Base-by-base conservation (phyloP, 2,113 vertebrate species). In the Spizaetus ornatus region DNA sequence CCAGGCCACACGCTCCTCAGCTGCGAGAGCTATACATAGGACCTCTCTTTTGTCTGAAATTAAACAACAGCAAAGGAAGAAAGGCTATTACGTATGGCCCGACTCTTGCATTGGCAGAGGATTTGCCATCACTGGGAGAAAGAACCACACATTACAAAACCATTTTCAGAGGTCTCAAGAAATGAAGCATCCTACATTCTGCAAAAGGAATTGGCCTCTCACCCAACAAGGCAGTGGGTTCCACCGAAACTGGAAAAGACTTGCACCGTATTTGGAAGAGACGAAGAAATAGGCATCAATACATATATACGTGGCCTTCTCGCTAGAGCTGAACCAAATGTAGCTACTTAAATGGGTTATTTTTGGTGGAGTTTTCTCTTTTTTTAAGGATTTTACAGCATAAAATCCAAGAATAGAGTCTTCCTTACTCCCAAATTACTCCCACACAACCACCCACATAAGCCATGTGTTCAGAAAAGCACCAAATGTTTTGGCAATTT, bases 381-480 rank as follows among this genome's bases (percentile, higher is more conserved):
- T 84, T 69, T 93, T 77, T 36, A 84, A 91, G 70, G 74, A 45
- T 70, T 96, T 82, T 58, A 81, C 48, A 78, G 69, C 65, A 83
- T 38, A 81, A 43, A 36, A 78, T 93, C 81, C 10, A 7, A 96
- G 84, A 97, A 96, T 78, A 95, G 91, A 92, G n/a, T 52, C 53
- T 84, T 53, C 45, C 86, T 89, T 84, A 69, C 94, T 94, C 95
- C 93, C 82, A 93, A 69, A 94, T 90, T 92, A 86, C 95, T 89
- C 96, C 84, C 82, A 90, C 79, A 32, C 84, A 86, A 48, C 76
- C 89, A 72, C 95, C 94, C 89, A 88, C 93, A 36, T 38, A 91
- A 20, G 38, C 67, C 94, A 95, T 48, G 77, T 71, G 69, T 89
- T 86, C 94, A 90, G 78, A 80, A 85, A 93, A 89, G 73, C 66